Evolutionary conservation across 2,888 invertebrate species (phyloP).

Genomic region (Gastracanthus pulcherrimus): DNA sequence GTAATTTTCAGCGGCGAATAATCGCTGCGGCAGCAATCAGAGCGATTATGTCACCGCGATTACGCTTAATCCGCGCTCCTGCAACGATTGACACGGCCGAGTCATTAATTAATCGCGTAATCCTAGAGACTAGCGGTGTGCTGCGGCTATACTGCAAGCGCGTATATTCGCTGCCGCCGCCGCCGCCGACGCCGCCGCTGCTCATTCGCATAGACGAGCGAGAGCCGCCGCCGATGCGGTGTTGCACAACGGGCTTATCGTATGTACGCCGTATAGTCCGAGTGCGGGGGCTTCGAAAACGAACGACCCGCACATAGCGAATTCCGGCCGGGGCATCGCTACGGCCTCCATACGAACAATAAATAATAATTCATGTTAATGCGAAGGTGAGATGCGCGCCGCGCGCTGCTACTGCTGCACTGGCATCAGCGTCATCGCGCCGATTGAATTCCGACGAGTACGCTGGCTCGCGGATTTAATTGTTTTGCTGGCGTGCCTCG

Average conservation of each 20-base stretch:
- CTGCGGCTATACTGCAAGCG: background rate
- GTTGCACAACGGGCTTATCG: constrained; percentile 43
- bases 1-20: constrained; percentile 68
- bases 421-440: background rate
- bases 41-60: constrained; percentile 72
- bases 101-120: constrained; percentile 73
- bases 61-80: constrained; percentile 65
- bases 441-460: constrained; percentile 39
- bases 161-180: too few species aligned
- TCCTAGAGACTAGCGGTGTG: constrained; percentile 58
- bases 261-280: background rate
- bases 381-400: background rate
- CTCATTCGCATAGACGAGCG: too few species aligned
- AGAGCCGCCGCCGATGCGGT: background rate
- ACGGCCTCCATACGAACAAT: background rate
- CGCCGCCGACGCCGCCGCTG: background rate
- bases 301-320: background rate
- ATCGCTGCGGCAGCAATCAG: constrained; percentile 68
- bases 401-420: too few species aligned
- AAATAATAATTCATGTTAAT: constrained; percentile 49
- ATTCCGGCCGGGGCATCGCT: background rate
- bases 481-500: constrained; percentile 6
- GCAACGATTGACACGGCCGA: constrained; percentile 69
- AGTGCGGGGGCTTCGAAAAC: too few species aligned
- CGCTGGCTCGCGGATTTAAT: constrained; percentile 18